Base-by-base conservation (phyloP, 2,113 vertebrate species). In the Ibidorhyncha struthersii region DNA sequence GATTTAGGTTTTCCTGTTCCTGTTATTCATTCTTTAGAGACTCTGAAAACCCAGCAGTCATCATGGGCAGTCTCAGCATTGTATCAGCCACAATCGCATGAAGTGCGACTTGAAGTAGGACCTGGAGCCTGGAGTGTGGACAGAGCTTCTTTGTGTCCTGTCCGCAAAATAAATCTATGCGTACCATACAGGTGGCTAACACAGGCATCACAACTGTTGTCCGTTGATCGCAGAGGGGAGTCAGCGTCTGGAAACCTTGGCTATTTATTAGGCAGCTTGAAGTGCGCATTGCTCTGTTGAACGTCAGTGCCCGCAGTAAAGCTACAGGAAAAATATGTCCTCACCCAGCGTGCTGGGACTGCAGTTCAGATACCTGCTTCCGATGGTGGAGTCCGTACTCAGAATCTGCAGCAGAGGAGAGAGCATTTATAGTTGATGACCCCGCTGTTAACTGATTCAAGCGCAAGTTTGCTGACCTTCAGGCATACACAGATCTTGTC, bases 331-430 rank as follows among this genome's bases (percentile, higher is more conserved):
- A 71, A 78, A 34, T 9, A 8, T 3, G 8, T 8, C 58, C 56
- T 43, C 71, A 85, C 29, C n/a, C 52, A n/a, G 47, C 6, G n/a
- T 45, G 36, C 47, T 8, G 6, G 41, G 29, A 34, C 50, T 82
- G 73, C 55, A 12, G 41, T 53, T 90, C 50, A 59, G 61, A 45
- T 65, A 40, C 43, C 50, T 73, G 15, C 50, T 70, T 66, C 53
- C 41, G 17, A 4, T 45, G 32, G 19, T 22, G 72, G 41, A 56
- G 67, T 49, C 58, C 0, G 0, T 56, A 38, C 56, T 50, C 41
- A 32, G 36, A 41, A 29, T n/a, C 40, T 74, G 63, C 34, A 32
- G 72, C 84, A 67, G 26, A 50, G 52, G 19, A 70, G 29, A 41
- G 9, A 41, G 16, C 7, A 43, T 55, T 81, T 78, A 17, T 45